Conservation (phyloP, 2,113 vertebrate species). For the Amphiprion ocellaris region DNA sequence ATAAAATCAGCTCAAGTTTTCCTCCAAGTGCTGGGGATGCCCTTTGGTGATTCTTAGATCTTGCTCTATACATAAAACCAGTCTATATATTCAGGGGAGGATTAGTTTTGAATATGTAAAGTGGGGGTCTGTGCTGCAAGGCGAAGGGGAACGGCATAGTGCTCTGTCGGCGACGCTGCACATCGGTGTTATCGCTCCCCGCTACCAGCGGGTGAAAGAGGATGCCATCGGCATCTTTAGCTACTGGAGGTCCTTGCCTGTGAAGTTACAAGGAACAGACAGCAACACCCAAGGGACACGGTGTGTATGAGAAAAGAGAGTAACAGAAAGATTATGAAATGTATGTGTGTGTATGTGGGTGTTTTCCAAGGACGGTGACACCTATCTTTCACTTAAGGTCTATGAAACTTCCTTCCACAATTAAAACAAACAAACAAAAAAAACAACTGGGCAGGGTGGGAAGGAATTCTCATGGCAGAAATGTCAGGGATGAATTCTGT, state of each 20-base stretch:
- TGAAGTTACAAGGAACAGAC: conserved; percentile 65
- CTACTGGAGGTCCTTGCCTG: conserved; percentile 63
- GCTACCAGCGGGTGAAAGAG: conserved; percentile 65
- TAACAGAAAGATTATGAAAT: conserved; percentile 35
- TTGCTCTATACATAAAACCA: conserved; percentile 91
- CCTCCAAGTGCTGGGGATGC: conserved; percentile 89
- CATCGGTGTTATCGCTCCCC: conserved; percentile 56
- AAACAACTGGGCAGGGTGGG: conserved; percentile 28
- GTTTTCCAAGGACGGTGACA: conserved; percentile 51
- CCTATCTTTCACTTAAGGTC: conserved; percentile 54
- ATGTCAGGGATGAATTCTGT: conserved; percentile 26
- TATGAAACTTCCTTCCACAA: conserved; percentile 35
- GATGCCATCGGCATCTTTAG: conserved; percentile 85
- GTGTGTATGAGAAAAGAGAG: conserved; percentile 58
- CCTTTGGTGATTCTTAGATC: conserved; percentile 89
- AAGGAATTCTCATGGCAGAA: conserved; percentile 18
- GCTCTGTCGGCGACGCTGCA: conserved; percentile 41
- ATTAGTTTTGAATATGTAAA: conserved; percentile 96
- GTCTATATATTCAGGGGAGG: conserved; percentile 88
- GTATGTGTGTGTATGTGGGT: conserved; percentile 13
- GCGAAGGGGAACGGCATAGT: conserved; percentile 77
- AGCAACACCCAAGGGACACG: conserved; percentile 61
- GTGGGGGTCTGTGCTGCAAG: conserved; percentile 83
- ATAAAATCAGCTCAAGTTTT: conserved; percentile 94
- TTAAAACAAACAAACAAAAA: conserved; percentile 8